phyloP scores from a whole-genome alignment of 2,888 invertebrate species.

The Cephus nigrinus region DNA sequence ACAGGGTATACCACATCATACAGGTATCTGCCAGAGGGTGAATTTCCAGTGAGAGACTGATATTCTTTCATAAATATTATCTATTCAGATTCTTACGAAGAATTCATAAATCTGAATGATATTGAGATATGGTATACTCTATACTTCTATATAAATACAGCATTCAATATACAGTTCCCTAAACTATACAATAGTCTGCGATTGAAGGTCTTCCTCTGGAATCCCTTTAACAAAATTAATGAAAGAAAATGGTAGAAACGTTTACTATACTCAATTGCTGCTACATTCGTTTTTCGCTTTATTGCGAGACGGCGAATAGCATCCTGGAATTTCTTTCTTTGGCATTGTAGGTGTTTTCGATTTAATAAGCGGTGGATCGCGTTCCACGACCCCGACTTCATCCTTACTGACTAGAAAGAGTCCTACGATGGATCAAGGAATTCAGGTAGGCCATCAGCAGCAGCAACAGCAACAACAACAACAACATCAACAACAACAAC shows the following conservation, averaged over 20 bases:
- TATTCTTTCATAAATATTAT: background rate
- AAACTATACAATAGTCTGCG: background rate
- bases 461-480: conserved; percentile 60
- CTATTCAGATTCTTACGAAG: background rate
- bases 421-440: conserved; percentile 86
- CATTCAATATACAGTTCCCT: background rate
- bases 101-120: background rate
- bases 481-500: conserved; percentile 49
- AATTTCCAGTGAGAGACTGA: background rate
- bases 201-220: background rate
- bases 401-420: conserved; percentile 79
- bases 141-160: background rate
- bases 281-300: background rate
- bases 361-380: conserved; percentile 79
- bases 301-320: background rate
- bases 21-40: background rate
- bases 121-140: background rate
- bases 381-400: conserved; percentile 84
- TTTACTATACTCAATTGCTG: background rate
- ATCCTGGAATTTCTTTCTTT: background rate
- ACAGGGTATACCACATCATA: background rate
- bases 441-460: conserved; percentile 73
- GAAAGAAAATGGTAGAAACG: background rate
- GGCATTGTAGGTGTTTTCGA: conserved; percentile 71
- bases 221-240: background rate